These are phyloP conservation scores for Halictus ligatus DNA, from an alignment of 2,888 invertebrate species.

Conservation along the genomic window DNA sequence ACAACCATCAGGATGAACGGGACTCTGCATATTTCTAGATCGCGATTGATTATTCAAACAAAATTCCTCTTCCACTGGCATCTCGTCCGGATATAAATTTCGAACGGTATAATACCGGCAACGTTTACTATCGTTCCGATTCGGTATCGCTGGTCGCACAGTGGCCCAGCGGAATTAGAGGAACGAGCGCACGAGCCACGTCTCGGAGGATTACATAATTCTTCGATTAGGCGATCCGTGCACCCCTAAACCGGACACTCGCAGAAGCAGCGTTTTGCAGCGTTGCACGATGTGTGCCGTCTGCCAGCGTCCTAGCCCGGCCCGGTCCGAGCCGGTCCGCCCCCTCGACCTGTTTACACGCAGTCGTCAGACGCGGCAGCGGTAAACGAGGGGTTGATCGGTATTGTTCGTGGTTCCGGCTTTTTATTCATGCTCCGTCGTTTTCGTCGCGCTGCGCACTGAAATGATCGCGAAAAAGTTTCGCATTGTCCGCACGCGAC, in stretches of 20 bases:
- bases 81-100: not conserved
- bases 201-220: conserved; percentile 25
- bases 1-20: not conserved
- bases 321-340: not conserved
- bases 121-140: not conserved
- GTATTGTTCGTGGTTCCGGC: conserved; percentile 54
- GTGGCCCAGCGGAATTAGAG: not conserved
- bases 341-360: conserved; percentile 60
- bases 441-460: conserved; percentile 53
- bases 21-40: not conserved
- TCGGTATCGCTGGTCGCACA: not conserved
- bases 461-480: conserved; percentile 66
- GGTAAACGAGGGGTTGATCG: conserved; percentile 47
- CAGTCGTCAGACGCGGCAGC: conserved; percentile 33
- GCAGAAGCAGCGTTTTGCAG: conserved; percentile 24
- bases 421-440: conserved; percentile 59
- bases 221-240: conserved; percentile 18
- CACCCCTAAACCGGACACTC: conserved; percentile 15
- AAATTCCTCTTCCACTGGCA: not conserved
- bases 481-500: conserved; percentile 57
- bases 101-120: not conserved
- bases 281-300: not conserved
- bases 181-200: not conserved
- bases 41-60: conserved; percentile 4
- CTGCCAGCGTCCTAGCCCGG: conserved; percentile 22